These are phyloP conservation scores for Apocrypta bakeri DNA, from an alignment of 1,140 invertebrate species.

Conservation along the genomic window DNA sequence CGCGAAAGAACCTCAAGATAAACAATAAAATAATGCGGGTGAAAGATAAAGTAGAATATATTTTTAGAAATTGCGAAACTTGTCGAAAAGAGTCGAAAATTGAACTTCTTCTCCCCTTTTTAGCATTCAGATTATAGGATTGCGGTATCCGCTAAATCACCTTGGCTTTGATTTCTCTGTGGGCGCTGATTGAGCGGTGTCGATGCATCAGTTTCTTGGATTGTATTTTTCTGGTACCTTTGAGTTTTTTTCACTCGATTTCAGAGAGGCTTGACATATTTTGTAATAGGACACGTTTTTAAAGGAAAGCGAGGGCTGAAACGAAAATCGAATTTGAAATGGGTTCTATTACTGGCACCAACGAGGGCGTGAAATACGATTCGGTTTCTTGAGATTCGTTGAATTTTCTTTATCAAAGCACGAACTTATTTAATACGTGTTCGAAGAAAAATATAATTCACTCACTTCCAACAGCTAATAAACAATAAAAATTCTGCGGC, in stretches of 20 bases:
- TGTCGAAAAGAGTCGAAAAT: constrained; percentile 11
- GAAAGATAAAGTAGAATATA: constrained; percentile 13
- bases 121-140: constrained; percentile 12
- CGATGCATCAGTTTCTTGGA: neutral
- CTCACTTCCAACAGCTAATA: neutral
- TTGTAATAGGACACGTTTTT: neutral
- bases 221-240: neutral
- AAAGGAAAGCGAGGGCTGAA: neutral
- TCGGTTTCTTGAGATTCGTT: no score
- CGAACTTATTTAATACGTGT: neutral
- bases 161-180: constrained; percentile 23
- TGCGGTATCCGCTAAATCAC: constrained; percentile 30
- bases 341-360: no score
- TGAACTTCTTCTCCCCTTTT: neutral
- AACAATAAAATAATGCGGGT: neutral
- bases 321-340: no score
- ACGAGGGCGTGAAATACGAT: no score
- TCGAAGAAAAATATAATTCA: neutral
- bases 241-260: neutral
- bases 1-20: neutral
- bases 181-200: constrained; percentile 18
- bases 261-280: neutral
- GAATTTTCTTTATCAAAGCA: neutral
- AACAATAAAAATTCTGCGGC: neutral
- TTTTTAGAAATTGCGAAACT: constrained; percentile 66